A percentile compares a stretch with the other conserved stretches of the same genome.
Conservation (phyloP, 2,888 invertebrate species). For the Petrolisthes cinctipes region DNA sequence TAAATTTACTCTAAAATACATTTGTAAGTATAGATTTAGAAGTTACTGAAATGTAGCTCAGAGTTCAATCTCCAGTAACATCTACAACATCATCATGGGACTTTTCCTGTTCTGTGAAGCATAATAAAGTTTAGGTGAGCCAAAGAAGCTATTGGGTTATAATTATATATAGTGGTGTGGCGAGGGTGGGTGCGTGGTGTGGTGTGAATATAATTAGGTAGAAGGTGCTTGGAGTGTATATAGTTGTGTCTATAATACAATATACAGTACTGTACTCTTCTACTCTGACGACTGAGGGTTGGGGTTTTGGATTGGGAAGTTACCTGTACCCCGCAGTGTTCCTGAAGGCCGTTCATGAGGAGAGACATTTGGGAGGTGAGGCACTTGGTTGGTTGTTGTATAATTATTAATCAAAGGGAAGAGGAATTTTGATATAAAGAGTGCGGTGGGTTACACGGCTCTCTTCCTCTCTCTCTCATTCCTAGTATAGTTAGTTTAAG, state of each 20-base stretch:
- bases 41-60: no score
- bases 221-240: background rate
- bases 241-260: background rate
- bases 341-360: constrained; percentile 25
- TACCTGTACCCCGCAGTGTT: constrained; percentile 26
- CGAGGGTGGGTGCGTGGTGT: background rate
- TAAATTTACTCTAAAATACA: no score
- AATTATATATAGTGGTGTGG: background rate
- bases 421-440: background rate
- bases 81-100: no score
- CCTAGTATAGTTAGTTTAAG: background rate
- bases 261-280: background rate
- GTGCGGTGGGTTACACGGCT: background rate
- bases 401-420: background rate
- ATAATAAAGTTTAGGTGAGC: no score
- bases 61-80: no score
- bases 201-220: background rate
- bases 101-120: no score
- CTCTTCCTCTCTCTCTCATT: constrained; percentile 1
- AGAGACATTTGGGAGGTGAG: background rate
- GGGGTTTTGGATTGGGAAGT: background rate
- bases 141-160: no score
- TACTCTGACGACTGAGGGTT: background rate
- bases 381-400: background rate
- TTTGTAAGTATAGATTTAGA: no score